Evolutionary conservation across 2,888 invertebrate species (phyloP), one percentile per base, ranked within the genome.

Genomic region (Philereme vetulata): DNA sequence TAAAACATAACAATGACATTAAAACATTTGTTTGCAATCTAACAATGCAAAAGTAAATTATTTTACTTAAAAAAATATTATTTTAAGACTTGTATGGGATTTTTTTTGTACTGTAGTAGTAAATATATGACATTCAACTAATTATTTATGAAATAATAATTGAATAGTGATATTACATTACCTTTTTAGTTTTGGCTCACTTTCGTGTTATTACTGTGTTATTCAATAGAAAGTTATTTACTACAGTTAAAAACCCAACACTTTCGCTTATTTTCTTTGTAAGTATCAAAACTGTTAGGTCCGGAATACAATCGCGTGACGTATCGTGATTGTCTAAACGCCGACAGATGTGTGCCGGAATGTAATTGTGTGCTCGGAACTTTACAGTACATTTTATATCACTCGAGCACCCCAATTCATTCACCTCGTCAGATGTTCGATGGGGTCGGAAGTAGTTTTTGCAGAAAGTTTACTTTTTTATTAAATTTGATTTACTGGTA

Each of bases 311-410:
- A 85, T 92, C 89, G 91, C 91, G 90, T 92, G 91, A 82, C 89
- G 85, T 90, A 90, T 91, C 90, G 91, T 92, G 91, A 91, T 92
- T 92, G 91, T 89, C 90, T 90, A 89, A 89, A 86, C 87, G 81
- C 85, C 87, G 90, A 91, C 91, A 92, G 91, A 90, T 92, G 91
- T 90, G 89, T 91, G 88, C 81, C 84, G 91, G 91, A 89, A 92
- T 92, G 89, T 91, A 90, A 89, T 89, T 85, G 89, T 88, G 86
- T 74, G 61, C 56, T 76, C 83, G 84, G 82, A 85, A 88, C 83
- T 87, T 84, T 87, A 86, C 83, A 80, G 75, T 82, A 84, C 85
- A 88, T 85, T 90, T 88, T 86, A 86, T 90, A 90, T 86, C 88
- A 86, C 72, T 86, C 55, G 54, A 51, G 60, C 60, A 62, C 67